Conservation (phyloP, 2,888 invertebrate genomes). For the Eupithecia dodoneata region DNA sequence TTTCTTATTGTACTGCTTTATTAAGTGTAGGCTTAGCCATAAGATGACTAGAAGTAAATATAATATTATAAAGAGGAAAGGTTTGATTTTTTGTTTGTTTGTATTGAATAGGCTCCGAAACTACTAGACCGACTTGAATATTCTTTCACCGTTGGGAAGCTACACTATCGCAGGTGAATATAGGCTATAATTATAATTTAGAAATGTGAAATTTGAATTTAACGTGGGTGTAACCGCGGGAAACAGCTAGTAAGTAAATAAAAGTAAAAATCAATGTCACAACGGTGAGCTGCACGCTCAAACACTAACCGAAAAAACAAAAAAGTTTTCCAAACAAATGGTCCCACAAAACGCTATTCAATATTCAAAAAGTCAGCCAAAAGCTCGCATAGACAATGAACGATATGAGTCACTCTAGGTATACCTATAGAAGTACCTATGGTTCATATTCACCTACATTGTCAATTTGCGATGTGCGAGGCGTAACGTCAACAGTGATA, state of each 20-base stretch:
- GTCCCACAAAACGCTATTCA: not conserved
- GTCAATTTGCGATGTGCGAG: conserved; percentile 14
- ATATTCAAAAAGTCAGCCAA: conserved; percentile 12
- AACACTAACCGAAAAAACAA: not conserved
- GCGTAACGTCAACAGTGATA: conserved; percentile 27
- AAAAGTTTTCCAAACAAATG: not conserved
- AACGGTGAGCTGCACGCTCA: not conserved
- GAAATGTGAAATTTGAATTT: too few species aligned
- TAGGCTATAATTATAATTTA: too few species aligned
- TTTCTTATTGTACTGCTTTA: not conserved
- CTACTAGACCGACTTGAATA: too few species aligned
- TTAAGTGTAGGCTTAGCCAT: not conserved
- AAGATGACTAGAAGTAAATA: not conserved
- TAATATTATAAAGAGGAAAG: too few species aligned
- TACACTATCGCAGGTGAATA: too few species aligned
- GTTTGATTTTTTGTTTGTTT: too few species aligned
- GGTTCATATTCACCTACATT: not conserved
- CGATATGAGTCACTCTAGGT: conserved; percentile 15
- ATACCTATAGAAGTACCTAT: not conserved
- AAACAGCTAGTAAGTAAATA: not conserved
- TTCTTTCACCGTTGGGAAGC: too few species aligned
- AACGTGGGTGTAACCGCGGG: too few species aligned
- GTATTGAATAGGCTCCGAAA: too few species aligned
- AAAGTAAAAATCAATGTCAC: not conserved
- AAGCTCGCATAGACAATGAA: conserved; percentile 14